Base-by-base conservation (phyloP, 2,113 vertebrate species). In the Cacatua alba region DNA sequence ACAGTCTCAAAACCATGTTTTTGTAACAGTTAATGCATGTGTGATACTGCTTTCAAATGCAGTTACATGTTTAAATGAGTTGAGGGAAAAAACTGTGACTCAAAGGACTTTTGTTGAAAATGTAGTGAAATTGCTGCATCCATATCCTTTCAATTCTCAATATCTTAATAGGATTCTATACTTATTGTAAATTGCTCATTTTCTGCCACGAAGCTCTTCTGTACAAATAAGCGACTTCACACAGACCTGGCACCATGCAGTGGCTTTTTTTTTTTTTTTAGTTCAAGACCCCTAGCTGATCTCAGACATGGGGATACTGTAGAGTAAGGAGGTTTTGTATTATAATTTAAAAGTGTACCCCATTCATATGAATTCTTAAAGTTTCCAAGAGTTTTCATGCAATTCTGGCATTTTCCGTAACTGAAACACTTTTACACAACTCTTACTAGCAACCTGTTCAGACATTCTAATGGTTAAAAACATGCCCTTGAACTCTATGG, bases 11-110 rank as follows among this genome's bases (percentile, higher is more conserved):
- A 94, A 94, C 57, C 60, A 70, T 60, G 72, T 75, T 57, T 82
- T 37, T n/a, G 57, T 75, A 95, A 87, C 92, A 82, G 83, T 63
- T 86, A 70, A 13, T 67, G 77, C 49, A 52, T 51, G 41, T 69
- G 75, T 63, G 69, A 82, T 71, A 53, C 63, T 94, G 71, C 89
- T 92, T 95, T 94, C 90, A 91, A 92, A 82, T 76, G 70, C 39
- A 49, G 49, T 82, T 26, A 18, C 39, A 35, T 88, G 70, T 96
- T 94, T 91, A 68, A 72, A 87, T 64, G 67, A 86, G 67, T 94
- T 88, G 70, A 55, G 82, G 59, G 89, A 89, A 96, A 96, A 92
- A 96, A 86, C 53, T 64, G 19, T 80, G 75, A 71, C 86, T 94
- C 75, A 25, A 49, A 94, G 59, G 63, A 76, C 44, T 80, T 89